phyloP scores from a whole-genome alignment of 2,888 invertebrate genomes.

The Lepidocyrtinus sp. region DNA sequence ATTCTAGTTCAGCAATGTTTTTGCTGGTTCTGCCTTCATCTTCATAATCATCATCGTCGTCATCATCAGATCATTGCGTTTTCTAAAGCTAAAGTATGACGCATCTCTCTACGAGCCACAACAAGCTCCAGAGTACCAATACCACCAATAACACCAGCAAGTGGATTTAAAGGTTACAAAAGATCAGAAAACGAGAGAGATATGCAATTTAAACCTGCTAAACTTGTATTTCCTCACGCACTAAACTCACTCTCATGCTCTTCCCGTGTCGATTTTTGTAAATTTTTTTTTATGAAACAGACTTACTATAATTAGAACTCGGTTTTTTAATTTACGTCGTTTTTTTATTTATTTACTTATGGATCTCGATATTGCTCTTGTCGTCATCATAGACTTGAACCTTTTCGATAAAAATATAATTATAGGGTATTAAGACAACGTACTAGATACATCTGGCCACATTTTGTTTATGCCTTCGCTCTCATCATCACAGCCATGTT shows the following conservation, averaged over 20 bases:
- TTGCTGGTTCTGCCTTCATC: not conserved
- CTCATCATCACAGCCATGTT: slow-evolving; percentile 26
- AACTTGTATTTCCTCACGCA: not conserved
- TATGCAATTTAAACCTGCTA: not conserved
- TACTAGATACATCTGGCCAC: slow-evolving; percentile 9
- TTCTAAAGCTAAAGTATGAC: not conserved
- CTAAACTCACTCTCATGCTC: not conserved
- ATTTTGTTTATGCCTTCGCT: too few relatives aligned
- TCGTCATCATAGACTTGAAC: not conserved
- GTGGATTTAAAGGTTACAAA: not conserved
- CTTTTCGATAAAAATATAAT: slow-evolving; percentile 2
- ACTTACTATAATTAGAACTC: too few relatives aligned
- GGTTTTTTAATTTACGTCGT: too few relatives aligned
- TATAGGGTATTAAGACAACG: slow-evolving; percentile 25
- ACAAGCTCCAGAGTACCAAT: not conserved
- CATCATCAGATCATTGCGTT: not conserved
- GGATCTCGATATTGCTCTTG: not conserved
- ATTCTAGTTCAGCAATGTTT: not conserved
- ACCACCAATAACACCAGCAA: not conserved
- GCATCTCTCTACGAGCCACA: not conserved
- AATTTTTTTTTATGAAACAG: too few relatives aligned
- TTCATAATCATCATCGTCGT: not conserved
- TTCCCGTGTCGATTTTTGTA: too few relatives aligned
- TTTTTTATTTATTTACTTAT: slow-evolving; percentile 1
- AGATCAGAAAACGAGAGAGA: not conserved